Base-by-base conservation (phyloP, 2,888 invertebrate species). In the Sinentomon sp. region DNA sequence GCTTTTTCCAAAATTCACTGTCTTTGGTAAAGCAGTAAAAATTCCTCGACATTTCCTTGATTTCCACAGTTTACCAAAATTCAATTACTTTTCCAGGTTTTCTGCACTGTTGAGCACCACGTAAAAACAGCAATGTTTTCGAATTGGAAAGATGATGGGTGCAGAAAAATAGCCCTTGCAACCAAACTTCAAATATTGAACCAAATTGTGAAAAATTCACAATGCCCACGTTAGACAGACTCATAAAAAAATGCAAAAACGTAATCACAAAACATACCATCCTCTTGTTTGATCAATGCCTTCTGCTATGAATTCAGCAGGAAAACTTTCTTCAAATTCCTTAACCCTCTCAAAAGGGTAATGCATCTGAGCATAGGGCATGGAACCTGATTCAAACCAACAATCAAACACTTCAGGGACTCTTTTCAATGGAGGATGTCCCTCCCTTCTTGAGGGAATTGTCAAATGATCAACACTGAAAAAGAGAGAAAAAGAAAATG, bases 301-400 rank as follows among this genome's bases (percentile, higher is more conserved):
- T 59, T 97, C 97, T n/a, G 87, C 92, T 48, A 99, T 87, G 49
- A 99, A 99, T 57, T 99, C 87, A 1, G 97, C 97, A 1, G 97
- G 97, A 50, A 97, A 99, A 40, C 66, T 64, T 23, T 73, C 73
- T 40, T 78, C 72, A 52, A 92, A 92, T 34, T 76, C 72, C 48
- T 75, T 75, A 35, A 40, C 30, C 46, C 75, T 74, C 52, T 92
- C 83, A 53, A 97, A 97, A 1, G 97, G 97, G 53, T 80, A 97
- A 55, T 92, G 89, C 44, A 68, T 64, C 51, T 89, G 87, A 1
- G 87, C 94, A 49, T 89, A 97, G 0, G 97, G 97, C 97, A 97
- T 97, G 14, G 87, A 83, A 4, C 97, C 94, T 1, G 89, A 89
- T 53, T 99, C 97, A 56, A 99, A 99, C 97, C 97, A 99, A 52